Conservation (phyloP, 2,113 vertebrate species). For the Pterophyllum scalare region DNA sequence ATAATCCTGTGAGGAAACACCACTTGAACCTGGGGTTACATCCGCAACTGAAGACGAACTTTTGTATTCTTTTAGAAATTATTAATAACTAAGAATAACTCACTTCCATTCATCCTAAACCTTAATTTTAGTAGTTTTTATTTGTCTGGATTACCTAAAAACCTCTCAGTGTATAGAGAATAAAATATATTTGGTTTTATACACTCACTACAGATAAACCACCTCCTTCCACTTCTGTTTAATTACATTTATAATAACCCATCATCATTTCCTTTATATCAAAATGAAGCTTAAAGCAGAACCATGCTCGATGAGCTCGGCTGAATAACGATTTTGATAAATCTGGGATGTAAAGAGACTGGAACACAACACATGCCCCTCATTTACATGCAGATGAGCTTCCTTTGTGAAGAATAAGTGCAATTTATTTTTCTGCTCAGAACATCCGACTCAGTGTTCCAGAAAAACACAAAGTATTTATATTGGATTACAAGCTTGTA, state of each 20-base stretch:
- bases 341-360: slow-evolving; percentile 27
- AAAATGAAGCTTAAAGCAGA: slow-evolving; percentile 8
- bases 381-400: slow-evolving; percentile 55
- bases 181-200: slow-evolving; percentile 18
- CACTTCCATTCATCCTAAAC: neutral
- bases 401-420: slow-evolving; percentile 17
- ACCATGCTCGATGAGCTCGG: neutral
- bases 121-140: slow-evolving; percentile 15
- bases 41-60: neutral
- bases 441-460: slow-evolving; percentile 2
- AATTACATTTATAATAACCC: slow-evolving; percentile 12
- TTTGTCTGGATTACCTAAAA: slow-evolving; percentile 6
- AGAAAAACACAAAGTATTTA: slow-evolving; percentile 17
- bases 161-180: neutral
- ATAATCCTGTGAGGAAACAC: slow-evolving; percentile 4
- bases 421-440: slow-evolving; percentile 24
- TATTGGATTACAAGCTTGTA: slow-evolving; percentile 28
- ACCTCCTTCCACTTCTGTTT: neutral
- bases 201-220: neutral
- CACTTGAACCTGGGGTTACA: neutral
- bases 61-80: neutral
- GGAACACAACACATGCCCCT: neutral
- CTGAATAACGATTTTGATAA: slow-evolving; percentile 32
- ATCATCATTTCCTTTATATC: slow-evolving; percentile 28
- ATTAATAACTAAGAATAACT: neutral